phyloP scores from a whole-genome alignment of 2,888 invertebrate genomes.

The Ecdyonurus torrentis region DNA sequence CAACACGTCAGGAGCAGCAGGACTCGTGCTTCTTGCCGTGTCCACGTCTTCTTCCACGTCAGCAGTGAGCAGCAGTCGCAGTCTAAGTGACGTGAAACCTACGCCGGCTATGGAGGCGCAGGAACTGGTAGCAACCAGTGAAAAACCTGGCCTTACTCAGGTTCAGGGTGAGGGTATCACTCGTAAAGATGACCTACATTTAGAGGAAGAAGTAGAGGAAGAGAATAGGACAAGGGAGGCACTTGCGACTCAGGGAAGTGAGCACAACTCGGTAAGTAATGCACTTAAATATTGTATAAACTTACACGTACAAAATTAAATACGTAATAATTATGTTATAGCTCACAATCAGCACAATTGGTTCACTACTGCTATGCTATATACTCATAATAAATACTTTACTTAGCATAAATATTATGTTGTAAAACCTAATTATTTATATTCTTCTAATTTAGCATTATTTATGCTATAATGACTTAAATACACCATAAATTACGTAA shows the following conservation, averaged over 20 bases:
- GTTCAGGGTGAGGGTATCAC: background rate
- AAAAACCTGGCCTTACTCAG: too few species aligned
- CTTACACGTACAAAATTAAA: too few species aligned
- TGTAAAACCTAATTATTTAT: too few species aligned
- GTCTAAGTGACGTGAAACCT: background rate
- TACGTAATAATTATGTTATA: too few species aligned
- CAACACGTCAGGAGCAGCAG: background rate
- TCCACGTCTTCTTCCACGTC: background rate
- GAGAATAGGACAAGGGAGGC: constrained; percentile 53
- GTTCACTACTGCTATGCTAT: too few species aligned
- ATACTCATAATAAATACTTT: too few species aligned
- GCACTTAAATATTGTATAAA: constrained; percentile 10
- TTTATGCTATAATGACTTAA: too few species aligned
- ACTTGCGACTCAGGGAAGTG: constrained; percentile 53
- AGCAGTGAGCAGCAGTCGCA: background rate
- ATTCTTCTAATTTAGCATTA: too few species aligned
- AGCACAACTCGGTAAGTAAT: constrained; percentile 54
- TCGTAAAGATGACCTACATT: background rate
- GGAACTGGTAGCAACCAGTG: background rate
- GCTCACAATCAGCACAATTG: too few species aligned
- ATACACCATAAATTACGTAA: too few species aligned
- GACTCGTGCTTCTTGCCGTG: background rate
- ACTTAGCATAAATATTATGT: too few species aligned
- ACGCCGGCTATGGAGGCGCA: background rate
- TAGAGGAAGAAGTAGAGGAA: background rate